phyloP scores from a whole-genome alignment of 2,888 invertebrate genomes.

The Rugalucina vietnamica region DNA sequence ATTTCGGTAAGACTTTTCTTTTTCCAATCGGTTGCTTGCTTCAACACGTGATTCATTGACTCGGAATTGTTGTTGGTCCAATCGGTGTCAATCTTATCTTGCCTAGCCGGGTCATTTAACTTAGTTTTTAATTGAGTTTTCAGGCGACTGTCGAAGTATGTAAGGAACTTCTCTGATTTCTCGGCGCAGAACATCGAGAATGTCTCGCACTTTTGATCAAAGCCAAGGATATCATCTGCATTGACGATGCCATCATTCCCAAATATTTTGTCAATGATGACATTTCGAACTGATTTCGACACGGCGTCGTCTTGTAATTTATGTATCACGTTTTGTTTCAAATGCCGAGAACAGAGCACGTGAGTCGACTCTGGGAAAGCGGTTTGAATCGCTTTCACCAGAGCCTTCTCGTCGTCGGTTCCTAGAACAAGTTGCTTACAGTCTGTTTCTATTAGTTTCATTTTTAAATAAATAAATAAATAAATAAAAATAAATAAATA shows the following conservation, averaged over 20 bases:
- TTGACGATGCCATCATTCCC: constrained; percentile 24
- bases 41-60: constrained; percentile 2
- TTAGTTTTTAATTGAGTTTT: background rate
- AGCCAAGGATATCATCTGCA: constrained; percentile 23
- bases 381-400: background rate
- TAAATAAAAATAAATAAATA: too few relatives aligned
- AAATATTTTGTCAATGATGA: constrained; percentile 26
- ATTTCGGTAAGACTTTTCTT: background rate
- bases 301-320: constrained; percentile 28
- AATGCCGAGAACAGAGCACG: constrained; percentile 25
- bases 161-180: background rate
- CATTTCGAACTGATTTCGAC: background rate
- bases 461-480: constrained; percentile 40
- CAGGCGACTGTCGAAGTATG: background rate
- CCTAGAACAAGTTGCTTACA: constrained; percentile 18
- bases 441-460: constrained; percentile 30
- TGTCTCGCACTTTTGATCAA: constrained; percentile 47
- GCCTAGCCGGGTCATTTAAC: background rate
- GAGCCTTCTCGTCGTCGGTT: constrained; percentile 8
- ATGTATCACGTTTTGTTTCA: constrained; percentile 21
- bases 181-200: too few relatives aligned
- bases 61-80: constrained; percentile 17
- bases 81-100: background rate
- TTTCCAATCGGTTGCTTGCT: background rate
- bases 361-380: constrained; percentile 22